Evolutionary conservation across 2,113 vertebrate species (phyloP), one percentile per base, ranked within the genome.

Genomic region (Athene cunicularia): DNA sequence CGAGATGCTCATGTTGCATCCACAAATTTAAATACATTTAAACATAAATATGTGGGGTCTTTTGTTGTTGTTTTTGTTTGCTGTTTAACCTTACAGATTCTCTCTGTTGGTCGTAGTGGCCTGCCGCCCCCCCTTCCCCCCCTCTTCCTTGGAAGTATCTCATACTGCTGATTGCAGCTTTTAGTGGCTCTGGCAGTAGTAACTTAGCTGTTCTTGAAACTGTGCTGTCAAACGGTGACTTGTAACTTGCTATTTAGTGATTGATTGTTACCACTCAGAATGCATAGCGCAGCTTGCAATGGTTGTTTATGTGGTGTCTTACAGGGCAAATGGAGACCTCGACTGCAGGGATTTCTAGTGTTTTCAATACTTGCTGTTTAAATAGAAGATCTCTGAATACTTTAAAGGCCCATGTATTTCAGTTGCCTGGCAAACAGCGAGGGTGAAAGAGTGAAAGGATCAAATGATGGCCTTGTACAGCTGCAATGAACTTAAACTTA

Each of bases 341-440:
- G 3, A 15, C 81, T 27, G 70, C 66, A 39, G 66, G 90, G 64
- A 45, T 90, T 87, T 90, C 49, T 52, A 32, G 35, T 26, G 37
- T 71, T 96, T 95, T 88, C 82, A 92, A 4, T 72, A 20, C 75
- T 93, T 86, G 55, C 62, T 59, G 27, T 70, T 92, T 80, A 70
- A 82, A 92, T 76, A 18, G 63, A 62, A 86, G 73, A 63, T 33
- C 49, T 92, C 63, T 30, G 68, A 86, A 89, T 94, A 14, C 59
- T 86, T 96, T 58, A 32, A 63, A 85, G 55, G 63, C 45, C 41
- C 1, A 0, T 59, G 68, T 63, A 41, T 77, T 94, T 86, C 73
- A 58, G 75, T 94, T 96, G 93, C 91, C 45, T 79, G 80, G 89
- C 83, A 80, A 70, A 95, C 94, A 86, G 58, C 64, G 74, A 91